Evolutionary conservation across 2,888 invertebrate species (phyloP).

Genomic region (Ephialtes manifestator): DNA sequence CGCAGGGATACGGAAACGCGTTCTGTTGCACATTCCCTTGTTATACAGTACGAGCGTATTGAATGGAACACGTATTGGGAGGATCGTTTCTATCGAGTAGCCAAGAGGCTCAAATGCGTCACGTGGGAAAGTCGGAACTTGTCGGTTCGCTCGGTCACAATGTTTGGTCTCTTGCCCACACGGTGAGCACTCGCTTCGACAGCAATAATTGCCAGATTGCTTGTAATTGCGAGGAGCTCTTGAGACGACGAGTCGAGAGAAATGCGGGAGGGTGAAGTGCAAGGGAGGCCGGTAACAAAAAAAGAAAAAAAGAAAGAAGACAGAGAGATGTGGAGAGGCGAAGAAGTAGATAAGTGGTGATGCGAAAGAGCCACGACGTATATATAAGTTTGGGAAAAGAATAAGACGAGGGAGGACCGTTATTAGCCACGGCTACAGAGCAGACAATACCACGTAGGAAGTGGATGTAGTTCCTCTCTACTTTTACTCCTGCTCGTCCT

Average conservation of each 20-base stretch:
- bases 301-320: slow-evolving; percentile 51
- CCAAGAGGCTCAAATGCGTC: slow-evolving; percentile 51
- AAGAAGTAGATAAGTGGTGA: slow-evolving; percentile 63
- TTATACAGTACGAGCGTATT: slow-evolving; percentile 1
- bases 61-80: slow-evolving; percentile 39
- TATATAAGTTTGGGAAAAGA: slow-evolving; percentile 60
- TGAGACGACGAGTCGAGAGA: slow-evolving; percentile 79
- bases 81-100: slow-evolving; percentile 42
- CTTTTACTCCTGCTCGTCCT: slow-evolving; percentile 29
- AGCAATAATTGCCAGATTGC: slow-evolving; percentile 83
- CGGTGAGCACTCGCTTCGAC: slow-evolving; percentile 62
- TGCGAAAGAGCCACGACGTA: slow-evolving; percentile 44
- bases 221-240: slow-evolving; percentile 83
- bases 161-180: slow-evolving; percentile 46
- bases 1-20: slow-evolving; percentile 63
- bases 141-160: slow-evolving; percentile 50
- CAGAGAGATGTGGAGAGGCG: slow-evolving; percentile 64
- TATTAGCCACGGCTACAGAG: slow-evolving; percentile 72
- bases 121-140: slow-evolving; percentile 69
- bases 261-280: slow-evolving; percentile 53
- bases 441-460: slow-evolving; percentile 72
- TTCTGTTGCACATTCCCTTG: slow-evolving; percentile 50
- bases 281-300: slow-evolving; percentile 51
- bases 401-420: slow-evolving; percentile 69
- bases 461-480: slow-evolving; percentile 54